A percentile compares a stretch with the other conserved stretches of the same genome.
These are phyloP conservation scores for Drosophila santomea DNA, from an alignment of 1,140 invertebrate species.

Conservation along the genomic window DNA sequence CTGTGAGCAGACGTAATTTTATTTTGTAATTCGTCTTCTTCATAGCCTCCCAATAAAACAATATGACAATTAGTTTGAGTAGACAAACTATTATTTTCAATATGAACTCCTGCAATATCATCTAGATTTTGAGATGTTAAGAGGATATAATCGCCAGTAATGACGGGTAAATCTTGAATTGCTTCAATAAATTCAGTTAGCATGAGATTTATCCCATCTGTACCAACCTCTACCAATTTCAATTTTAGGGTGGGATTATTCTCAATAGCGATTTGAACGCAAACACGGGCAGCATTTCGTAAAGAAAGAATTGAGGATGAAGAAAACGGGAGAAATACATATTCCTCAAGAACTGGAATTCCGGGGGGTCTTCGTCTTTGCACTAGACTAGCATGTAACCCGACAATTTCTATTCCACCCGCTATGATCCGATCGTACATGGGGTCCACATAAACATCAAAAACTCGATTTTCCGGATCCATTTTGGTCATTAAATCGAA, in stretches of 20 bases:
- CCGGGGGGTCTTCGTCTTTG: constrained; percentile 87
- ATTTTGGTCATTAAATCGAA: constrained; percentile 84
- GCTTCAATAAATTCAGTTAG: constrained; percentile 86
- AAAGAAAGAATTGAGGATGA: constrained; percentile 81
- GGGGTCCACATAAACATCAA: constrained; percentile 75
- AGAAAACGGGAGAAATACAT: constrained; percentile 91
- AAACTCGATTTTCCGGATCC: constrained; percentile 80
- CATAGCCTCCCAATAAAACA: constrained; percentile 85
- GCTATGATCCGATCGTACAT: constrained; percentile 86
- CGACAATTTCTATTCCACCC: constrained; percentile 93
- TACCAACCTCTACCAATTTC: constrained; percentile 87
- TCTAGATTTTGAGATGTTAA: constrained; percentile 85
- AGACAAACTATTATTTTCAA: constrained; percentile 87
- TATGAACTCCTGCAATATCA: constrained; percentile 85
- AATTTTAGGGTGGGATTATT: constrained; percentile 89
- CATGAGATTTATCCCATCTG: constrained; percentile 84
- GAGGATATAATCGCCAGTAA: constrained; percentile 84
- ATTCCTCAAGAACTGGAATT: constrained; percentile 90
- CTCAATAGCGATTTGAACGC: constrained; percentile 91
- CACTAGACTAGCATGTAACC: constrained; percentile 92
- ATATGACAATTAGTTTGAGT: constrained; percentile 87
- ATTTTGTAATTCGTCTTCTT: constrained; percentile 22
- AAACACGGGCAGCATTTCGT: constrained; percentile 64
- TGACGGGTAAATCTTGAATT: constrained; percentile 87
- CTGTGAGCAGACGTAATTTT: constrained; percentile 53